These are phyloP conservation scores for Pantala flavescens DNA, from an alignment of 1,140 invertebrate species.

Conservation along the genomic window DNA sequence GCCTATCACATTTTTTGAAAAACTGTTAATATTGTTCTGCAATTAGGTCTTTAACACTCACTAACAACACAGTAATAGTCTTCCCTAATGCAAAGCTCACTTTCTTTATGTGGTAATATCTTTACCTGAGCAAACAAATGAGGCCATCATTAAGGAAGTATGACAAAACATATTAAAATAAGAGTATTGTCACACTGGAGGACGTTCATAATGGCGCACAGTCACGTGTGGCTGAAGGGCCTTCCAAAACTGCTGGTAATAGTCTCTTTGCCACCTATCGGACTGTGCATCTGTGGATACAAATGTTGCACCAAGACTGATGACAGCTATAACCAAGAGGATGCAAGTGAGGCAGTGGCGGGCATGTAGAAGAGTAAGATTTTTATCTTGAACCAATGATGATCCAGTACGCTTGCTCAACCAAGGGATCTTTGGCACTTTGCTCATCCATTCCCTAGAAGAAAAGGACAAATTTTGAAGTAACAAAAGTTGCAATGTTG, in stretches of 20 bases:
- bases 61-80: not conserved
- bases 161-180: not conserved
- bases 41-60: not conserved
- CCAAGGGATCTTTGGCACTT: not conserved
- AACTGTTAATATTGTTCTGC: not conserved
- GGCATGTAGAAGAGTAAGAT: not conserved
- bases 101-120: not conserved
- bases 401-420: not conserved
- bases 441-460: not conserved
- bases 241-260: not conserved
- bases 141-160: not conserved
- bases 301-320: not conserved
- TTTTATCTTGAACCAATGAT: not conserved
- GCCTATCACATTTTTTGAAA: not conserved
- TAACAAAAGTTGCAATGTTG: no score
- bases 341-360: not conserved
- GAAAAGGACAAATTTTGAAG: not conserved
- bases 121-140: conserved; percentile 2
- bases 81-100: not conserved
- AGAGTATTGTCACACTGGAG: not conserved
- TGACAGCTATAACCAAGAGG: not conserved
- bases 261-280: not conserved
- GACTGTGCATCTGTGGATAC: not conserved
- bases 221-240: not conserved
- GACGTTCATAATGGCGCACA: not conserved